Base-by-base conservation (phyloP, 2,797 vertebrate genomes). In the Lates japonicus region DNA sequence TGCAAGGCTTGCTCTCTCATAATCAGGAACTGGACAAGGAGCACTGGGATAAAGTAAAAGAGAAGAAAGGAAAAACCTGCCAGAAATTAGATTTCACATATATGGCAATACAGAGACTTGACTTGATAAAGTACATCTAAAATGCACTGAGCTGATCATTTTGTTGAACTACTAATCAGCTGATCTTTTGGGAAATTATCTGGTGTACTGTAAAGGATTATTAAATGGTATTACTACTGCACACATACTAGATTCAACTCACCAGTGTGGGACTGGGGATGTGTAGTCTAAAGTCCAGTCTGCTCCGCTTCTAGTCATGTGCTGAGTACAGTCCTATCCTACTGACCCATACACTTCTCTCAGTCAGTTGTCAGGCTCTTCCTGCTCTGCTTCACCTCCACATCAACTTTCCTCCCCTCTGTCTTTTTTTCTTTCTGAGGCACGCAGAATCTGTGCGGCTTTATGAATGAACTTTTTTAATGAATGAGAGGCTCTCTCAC, bases 401-500 rank as follows among this genome's bases (percentile, higher is more conserved):
- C 69, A 44, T 81, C 65, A 84, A 86, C 89, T 85, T 84, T 81
- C 59, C 81, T 83, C 58, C 58, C 46, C 35, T 82, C 70, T 44
- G 63, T 65, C 64, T 42, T 70, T 29, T n/a, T n/a, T 59, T 57
- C 81, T 77, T 29, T 81, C 66, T 85, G 78, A 70, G 64, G 62
- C 62, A 37, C 70, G 75, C 88, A 84, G 78, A 85, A 85, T 64
- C n/a, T 92, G 86, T 93, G 93, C 94, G 89, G 94, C 90, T 97
- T 96, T 94, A 96, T 97, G 96, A 98, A 97, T 97, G 96, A 97
- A 97, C 95, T 96, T 94, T 92, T 90, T 93, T 94, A 81, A 90
- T 96, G 96, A 97, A 97, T 97, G 97, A 93, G 93, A 93, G 84
- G 51, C 79, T 86, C 82, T 79, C 81, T 87, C 80, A 79, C 81